These are phyloP conservation scores for Xiphydria camelus DNA, from an alignment of 2,888 invertebrate genomes.

Conservation along the genomic window DNA sequence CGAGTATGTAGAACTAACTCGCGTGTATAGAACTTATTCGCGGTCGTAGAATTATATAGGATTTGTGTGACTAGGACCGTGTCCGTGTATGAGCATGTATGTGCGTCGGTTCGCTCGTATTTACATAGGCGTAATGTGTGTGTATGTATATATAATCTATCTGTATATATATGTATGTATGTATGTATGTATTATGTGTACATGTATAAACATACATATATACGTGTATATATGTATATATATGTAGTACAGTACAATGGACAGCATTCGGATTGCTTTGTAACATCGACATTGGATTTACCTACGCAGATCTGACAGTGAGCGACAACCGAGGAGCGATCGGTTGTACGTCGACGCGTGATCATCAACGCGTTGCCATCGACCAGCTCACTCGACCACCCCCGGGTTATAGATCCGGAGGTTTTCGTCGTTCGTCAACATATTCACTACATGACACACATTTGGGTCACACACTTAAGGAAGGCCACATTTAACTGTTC, in stretches of 20 bases:
- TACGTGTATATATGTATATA: constrained; percentile 1
- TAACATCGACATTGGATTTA: constrained; percentile 27
- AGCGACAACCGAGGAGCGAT: not conserved
- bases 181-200: not conserved
- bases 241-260: constrained; percentile 26
- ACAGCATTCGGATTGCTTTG: constrained; percentile 31
- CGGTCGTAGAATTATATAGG: too few relatives aligned
- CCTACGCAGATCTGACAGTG: constrained; percentile 12
- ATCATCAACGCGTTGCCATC: too few relatives aligned
- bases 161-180: too few relatives aligned
- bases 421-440: constrained; percentile 1
- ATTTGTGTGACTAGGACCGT: too few relatives aligned
- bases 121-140: too few relatives aligned
- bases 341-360: not conserved
- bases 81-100: too few relatives aligned
- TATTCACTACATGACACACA: constrained; percentile 31
- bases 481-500: constrained; percentile 58
- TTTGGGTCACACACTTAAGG: constrained; percentile 48
- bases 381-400: too few relatives aligned
- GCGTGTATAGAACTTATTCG: too few relatives aligned
- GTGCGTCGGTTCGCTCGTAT: too few relatives aligned
- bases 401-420: too few relatives aligned
- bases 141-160: too few relatives aligned
- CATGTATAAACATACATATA: not conserved
- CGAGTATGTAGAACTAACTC: constrained; percentile 23